phyloP scores from a whole-genome alignment of 1,140 invertebrate genomes.

The Nymphalis io region DNA sequence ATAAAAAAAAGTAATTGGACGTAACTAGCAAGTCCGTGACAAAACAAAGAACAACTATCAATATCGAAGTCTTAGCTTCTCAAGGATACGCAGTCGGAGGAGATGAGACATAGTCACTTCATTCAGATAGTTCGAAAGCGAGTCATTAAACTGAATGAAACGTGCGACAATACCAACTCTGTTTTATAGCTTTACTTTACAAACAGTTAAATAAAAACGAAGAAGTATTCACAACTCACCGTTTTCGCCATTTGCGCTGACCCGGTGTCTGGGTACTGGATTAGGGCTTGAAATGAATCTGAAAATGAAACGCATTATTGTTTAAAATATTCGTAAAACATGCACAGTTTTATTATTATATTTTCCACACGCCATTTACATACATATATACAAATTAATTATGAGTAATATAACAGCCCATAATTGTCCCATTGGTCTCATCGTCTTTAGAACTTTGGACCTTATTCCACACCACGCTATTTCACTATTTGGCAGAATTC shows the following conservation, averaged over 20 bases:
- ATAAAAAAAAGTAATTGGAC: constrained; percentile 26
- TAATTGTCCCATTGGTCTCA: too few relatives aligned
- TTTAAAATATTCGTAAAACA: constrained; percentile 14
- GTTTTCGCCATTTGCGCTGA: constrained; percentile 97
- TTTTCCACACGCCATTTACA: background rate
- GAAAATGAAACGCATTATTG: constrained; percentile 76
- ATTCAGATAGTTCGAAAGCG: constrained; percentile 67
- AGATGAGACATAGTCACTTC: constrained; percentile 59
- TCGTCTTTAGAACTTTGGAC: too few relatives aligned
- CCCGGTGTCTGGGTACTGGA: constrained; percentile 98
- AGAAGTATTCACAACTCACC: constrained; percentile 83
- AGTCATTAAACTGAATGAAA: constrained; percentile 75
- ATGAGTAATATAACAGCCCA: background rate
- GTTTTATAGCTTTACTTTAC: constrained; percentile 73
- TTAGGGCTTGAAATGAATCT: constrained; percentile 99
- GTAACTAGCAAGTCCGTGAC: constrained; percentile 19
- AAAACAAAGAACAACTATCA: constrained; percentile 45
- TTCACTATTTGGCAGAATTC: too few relatives aligned
- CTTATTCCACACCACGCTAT: too few relatives aligned
- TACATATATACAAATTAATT: too few relatives aligned
- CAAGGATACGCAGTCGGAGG: constrained; percentile 40
- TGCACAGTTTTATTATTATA: background rate
- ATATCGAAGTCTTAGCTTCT: constrained; percentile 38
- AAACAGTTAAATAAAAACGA: constrained; percentile 75
- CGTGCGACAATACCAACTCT: constrained; percentile 74